phyloP scores from a whole-genome alignment of 2,797 vertebrate genomes.

The Sphaeramia orbicularis region DNA sequence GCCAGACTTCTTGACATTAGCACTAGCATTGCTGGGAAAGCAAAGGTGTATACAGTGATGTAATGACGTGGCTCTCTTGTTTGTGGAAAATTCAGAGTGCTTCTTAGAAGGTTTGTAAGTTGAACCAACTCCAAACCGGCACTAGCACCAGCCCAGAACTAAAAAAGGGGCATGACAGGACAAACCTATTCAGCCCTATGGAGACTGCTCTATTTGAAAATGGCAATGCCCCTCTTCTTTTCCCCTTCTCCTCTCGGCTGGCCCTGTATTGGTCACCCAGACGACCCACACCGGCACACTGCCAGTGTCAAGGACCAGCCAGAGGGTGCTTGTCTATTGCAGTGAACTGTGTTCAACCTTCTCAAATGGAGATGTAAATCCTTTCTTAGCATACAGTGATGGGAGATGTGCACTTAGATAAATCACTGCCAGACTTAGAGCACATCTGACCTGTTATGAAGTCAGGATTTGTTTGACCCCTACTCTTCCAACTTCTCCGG shows the following conservation, averaged over 20 bases:
- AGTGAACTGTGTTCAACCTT: slow-evolving; percentile 31
- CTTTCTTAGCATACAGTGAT: background rate
- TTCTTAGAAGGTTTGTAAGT: too few relatives aligned
- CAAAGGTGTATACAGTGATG: too few relatives aligned
- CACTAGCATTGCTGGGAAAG: too few relatives aligned
- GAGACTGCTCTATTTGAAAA: slow-evolving; percentile 30
- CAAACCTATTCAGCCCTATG: slow-evolving; percentile 7
- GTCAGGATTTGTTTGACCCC: background rate
- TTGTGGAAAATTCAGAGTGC: too few relatives aligned
- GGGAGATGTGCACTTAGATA: too few relatives aligned
- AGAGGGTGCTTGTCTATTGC: slow-evolving; percentile 35
- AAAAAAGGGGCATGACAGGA: slow-evolving; percentile 7
- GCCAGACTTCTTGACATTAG: too few relatives aligned
- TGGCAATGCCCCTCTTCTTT: slow-evolving; percentile 9
- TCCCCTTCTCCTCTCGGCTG: slow-evolving; percentile 25
- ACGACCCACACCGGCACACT: slow-evolving; percentile 20
- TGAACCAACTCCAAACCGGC: too few relatives aligned
- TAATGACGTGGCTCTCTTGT: too few relatives aligned
- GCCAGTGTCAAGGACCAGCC: slow-evolving; percentile 42
- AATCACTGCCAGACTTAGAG: background rate
- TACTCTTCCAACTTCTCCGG: background rate
- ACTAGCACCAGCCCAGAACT: too few relatives aligned
- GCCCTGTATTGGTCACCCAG: slow-evolving; percentile 35
- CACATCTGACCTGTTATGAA: background rate
- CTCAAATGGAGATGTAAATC: slow-evolving; percentile 11